A percentile compares a stretch with the other conserved stretches of the same genome.
Evolutionary conservation across 2,888 invertebrate genomes (phyloP).

Genomic region (Celastrina argiolus): DNA sequence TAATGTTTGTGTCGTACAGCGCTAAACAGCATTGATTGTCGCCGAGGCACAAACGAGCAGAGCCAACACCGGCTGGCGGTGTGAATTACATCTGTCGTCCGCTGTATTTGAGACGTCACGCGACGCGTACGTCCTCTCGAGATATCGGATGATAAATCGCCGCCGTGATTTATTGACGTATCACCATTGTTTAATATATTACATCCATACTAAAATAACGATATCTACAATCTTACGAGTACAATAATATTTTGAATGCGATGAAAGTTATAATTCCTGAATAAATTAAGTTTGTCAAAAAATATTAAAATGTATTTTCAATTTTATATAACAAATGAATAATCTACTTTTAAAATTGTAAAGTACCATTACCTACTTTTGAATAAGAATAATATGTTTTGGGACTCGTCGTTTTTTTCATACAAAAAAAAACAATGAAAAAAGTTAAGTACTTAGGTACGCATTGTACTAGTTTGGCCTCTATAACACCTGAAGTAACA

Average conservation of each 20-base stretch:
- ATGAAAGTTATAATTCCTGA: background rate
- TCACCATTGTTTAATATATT: constrained; percentile 26
- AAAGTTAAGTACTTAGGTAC: too few species aligned
- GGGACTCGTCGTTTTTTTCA: too few species aligned
- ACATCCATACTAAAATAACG: background rate
- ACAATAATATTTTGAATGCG: background rate
- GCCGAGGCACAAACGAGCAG: constrained; percentile 45
- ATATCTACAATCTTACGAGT: background rate
- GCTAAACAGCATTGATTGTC: constrained; percentile 42
- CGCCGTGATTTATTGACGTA: constrained; percentile 37
- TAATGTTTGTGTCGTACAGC: constrained; percentile 55
- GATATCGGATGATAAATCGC: constrained; percentile 64
- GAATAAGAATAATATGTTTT: too few species aligned
- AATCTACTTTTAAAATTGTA: too few species aligned
- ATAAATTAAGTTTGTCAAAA: background rate
- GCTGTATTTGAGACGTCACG: constrained; percentile 57
- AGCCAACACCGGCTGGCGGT: constrained; percentile 49
- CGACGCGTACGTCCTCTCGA: constrained; percentile 45
- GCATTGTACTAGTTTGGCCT: too few species aligned
- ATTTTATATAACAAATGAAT: too few species aligned
- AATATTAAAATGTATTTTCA: too few species aligned
- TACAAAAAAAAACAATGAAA: too few species aligned
- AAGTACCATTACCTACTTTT: too few species aligned
- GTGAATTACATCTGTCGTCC: constrained; percentile 60
- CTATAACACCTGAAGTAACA: too few species aligned